A percentile compares a stretch with the other conserved stretches of the same genome.
These are phyloP conservation scores for Bos indicus DNA, from an alignment of 2,113 vertebrate genomes.

Conservation along the genomic window DNA sequence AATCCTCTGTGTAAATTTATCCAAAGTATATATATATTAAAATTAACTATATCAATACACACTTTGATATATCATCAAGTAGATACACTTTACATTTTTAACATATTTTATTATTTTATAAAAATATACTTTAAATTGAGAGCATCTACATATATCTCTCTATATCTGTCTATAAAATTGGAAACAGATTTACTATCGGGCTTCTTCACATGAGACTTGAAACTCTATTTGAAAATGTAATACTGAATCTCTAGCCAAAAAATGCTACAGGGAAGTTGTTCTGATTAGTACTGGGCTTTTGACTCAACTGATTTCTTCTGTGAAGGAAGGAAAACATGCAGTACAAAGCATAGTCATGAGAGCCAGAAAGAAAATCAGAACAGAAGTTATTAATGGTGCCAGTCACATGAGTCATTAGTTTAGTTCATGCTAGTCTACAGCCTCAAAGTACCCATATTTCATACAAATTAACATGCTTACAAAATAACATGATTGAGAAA, in stretches of 20 bases:
- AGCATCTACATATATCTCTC: neutral
- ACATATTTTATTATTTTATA: neutral
- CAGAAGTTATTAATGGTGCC: slow-evolving; percentile 51
- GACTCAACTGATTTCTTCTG: neutral
- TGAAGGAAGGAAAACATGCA: neutral
- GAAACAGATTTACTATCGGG: neutral
- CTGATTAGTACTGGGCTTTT: neutral
- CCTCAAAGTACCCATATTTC: neutral
- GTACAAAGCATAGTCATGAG: neutral
- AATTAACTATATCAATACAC: neutral
- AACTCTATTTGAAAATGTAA: neutral
- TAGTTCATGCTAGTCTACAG: neutral
- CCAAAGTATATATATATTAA: neutral
- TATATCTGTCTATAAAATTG: neutral
- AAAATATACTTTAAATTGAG: neutral
- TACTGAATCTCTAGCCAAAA: neutral
- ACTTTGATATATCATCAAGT: neutral
- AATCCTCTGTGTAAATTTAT: neutral
- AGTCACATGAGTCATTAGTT: slow-evolving; percentile 42
- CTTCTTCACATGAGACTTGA: neutral
- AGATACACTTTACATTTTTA: neutral
- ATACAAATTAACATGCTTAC: neutral
- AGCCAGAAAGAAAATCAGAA: neutral
- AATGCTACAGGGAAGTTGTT: neutral
- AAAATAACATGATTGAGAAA: slow-evolving; percentile 38